Percentiles rank a stretch among this genome's conserved stretches.
These are phyloP conservation scores for Tenthredo scrophulariae DNA, from an alignment of 2,888 invertebrate genomes.

Conservation along the genomic window DNA sequence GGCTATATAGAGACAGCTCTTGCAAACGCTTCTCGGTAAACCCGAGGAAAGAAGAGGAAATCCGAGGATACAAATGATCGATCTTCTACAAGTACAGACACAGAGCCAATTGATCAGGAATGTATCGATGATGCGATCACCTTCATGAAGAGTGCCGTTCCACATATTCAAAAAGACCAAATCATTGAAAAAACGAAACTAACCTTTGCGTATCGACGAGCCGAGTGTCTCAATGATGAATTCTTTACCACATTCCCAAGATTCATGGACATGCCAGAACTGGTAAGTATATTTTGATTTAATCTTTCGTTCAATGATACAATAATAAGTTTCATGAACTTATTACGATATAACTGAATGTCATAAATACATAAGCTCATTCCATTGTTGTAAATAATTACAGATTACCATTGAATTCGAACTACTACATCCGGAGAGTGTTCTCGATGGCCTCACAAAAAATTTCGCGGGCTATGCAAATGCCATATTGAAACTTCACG, in stretches of 20 bases:
- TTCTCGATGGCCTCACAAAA: too few species aligned
- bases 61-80: neutral
- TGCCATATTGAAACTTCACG: neutral
- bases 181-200: neutral
- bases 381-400: neutral
- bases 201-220: neutral
- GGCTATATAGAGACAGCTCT: neutral
- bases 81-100: neutral
- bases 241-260: neutral
- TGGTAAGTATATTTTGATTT: neutral
- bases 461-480: neutral
- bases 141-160: conserved; percentile 6
- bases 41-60: neutral
- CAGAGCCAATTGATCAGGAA: neutral
- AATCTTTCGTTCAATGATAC: too few species aligned
- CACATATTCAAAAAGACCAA: neutral
- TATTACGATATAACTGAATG: too few species aligned
- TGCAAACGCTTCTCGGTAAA: neutral
- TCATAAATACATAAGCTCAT: too few species aligned
- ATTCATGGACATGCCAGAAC: neutral
- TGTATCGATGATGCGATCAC: neutral
- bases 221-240: neutral
- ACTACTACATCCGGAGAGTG: neutral
- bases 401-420: neutral
- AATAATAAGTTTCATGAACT: too few species aligned